Base-by-base conservation (phyloP, 1,140 invertebrate species). In the Triops cancriformis region DNA sequence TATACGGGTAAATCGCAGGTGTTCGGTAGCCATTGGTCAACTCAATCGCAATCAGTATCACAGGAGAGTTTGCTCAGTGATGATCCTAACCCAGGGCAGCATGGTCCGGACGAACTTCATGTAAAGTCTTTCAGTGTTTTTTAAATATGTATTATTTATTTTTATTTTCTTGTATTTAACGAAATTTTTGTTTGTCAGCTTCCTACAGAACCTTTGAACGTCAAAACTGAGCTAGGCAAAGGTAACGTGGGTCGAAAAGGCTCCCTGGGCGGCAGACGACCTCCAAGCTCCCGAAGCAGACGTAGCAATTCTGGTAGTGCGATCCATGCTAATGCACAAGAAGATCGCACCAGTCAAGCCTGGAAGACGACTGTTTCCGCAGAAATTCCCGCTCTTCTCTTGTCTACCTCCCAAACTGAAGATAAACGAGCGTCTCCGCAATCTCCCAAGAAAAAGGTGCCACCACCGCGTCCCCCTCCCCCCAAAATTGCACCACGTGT, bases 171-270 rank as follows among this genome's bases (percentile, higher is more conserved):
- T 45, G 18, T 14, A 26, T 26, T 9, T 14, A 64, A 64, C n/a
- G n/a, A n/a, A n/a, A n/a, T n/a, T 6, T n/a, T 64, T 64, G 5
- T 10, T 45, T 64, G 31, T 3, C 73, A 78, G 77, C 72, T 78
- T 23, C 77, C 77, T 43, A 73, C 73, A 26, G 26, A 73, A 41
- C 77, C 64, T 31, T 73, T 78, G 77, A 72, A 74, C 43, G 26
- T 78, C 72, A 37, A 73, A 12, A 72, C 77, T 27, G 64, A 78
- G 73, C 72, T 78, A 72, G 77, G 77, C 31, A 78, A 78, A 73
- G 77, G 77, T 42, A 31, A 72, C 37, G 74, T 78, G 23, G 77
- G 64, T 23, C 72, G 77, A 1, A 78, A 78, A 42, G 77, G 77
- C 41, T 78, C 77, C 18, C 41, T 78, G 73, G 77, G 77, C 14